These are phyloP conservation scores for Drosophila pallidifrons DNA, from an alignment of 1,140 invertebrate genomes.

Conservation along the genomic window DNA sequence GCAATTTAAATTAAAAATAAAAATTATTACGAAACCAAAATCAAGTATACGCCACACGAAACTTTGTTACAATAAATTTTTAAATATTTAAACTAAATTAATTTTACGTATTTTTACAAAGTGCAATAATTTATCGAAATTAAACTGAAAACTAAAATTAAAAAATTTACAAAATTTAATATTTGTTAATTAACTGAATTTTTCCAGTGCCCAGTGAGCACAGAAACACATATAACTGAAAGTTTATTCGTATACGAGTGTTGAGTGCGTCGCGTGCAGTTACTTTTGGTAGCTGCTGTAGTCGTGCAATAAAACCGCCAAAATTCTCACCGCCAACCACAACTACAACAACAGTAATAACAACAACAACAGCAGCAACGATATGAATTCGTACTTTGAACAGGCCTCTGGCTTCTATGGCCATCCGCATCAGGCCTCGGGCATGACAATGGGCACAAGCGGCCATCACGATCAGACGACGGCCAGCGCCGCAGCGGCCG, in stretches of 20 bases:
- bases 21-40: slow-evolving; percentile 49
- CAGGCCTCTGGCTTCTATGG: slow-evolving; percentile 96
- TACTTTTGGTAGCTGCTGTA: slow-evolving; percentile 45
- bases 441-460: slow-evolving; percentile 87
- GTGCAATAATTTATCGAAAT: slow-evolving; percentile 63
- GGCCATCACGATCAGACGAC: slow-evolving; percentile 88
- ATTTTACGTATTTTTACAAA: slow-evolving; percentile 29
- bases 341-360: slow-evolving; percentile 55
- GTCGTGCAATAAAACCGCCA: slow-evolving; percentile 72
- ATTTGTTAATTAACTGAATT: slow-evolving; percentile 2
- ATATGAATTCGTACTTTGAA: slow-evolving; percentile 98
- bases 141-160: slow-evolving; percentile 27
- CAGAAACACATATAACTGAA: background rate
- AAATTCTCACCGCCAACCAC: slow-evolving; percentile 82
- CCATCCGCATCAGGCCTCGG: slow-evolving; percentile 91
- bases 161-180: background rate
- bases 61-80: slow-evolving; percentile 43
- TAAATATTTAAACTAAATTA: slow-evolving; percentile 32
- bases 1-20: slow-evolving; percentile 58
- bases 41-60: slow-evolving; percentile 71
- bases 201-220: slow-evolving; percentile 11
- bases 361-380: slow-evolving; percentile 57
- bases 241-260: slow-evolving; percentile 30
- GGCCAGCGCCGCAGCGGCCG: slow-evolving; percentile 88
- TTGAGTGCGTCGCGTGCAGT: slow-evolving; percentile 39